Evolutionary conservation across 1,140 invertebrate genomes (phyloP), one percentile per base, ranked within the genome.

Genomic region (Monochamus saltuarius): DNA sequence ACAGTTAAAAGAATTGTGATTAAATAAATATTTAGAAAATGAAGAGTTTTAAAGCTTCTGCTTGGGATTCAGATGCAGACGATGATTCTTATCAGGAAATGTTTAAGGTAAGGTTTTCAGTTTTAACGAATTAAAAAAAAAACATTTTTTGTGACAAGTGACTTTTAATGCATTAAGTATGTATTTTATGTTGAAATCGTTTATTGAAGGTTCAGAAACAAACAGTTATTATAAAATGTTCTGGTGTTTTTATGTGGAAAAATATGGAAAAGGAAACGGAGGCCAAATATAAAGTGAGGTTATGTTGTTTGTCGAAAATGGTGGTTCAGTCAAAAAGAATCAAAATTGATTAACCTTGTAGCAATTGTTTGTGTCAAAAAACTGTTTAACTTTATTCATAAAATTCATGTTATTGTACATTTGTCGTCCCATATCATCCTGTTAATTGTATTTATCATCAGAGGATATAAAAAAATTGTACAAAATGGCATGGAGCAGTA

Each of bases 1-100:
- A 29, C 22, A 29, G 6, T 3, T 29, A 29, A 29, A 29, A 29
- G 22, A 29, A 29, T 29, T 29, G 6, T 29, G 6, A 29, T 29
- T 3, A 29, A 29, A 29, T 29, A 29, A 29, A 29, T 6, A 29
- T 29, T 29, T 29, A 3, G 22, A 35, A 29, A 29, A 29, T 29
- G 22, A 29, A 29, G 22, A 29, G 55, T 16, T 68, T 68, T 57
- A 19, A 37, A 56, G 54, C 22, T 34, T 39, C 60, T 16, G 29
- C 53, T 10, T 68, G 66, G 66, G 66, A 65, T 22, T 56, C 39
- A 13, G 60, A 56, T 35, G 42, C 19, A 40, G 42, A 35, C 1
- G 63, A 62, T 55, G 38, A 50, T 58, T 59, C 52, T 35, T 59
- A 36, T 35, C 56, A 47, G 11, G 47, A 61, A 47, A 42, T 66